A percentile compares a stretch with the other conserved stretches of the same genome.
These are phyloP conservation scores for Cavia aperea DNA, from an alignment of 2,113 vertebrate species.

Conservation along the genomic window DNA sequence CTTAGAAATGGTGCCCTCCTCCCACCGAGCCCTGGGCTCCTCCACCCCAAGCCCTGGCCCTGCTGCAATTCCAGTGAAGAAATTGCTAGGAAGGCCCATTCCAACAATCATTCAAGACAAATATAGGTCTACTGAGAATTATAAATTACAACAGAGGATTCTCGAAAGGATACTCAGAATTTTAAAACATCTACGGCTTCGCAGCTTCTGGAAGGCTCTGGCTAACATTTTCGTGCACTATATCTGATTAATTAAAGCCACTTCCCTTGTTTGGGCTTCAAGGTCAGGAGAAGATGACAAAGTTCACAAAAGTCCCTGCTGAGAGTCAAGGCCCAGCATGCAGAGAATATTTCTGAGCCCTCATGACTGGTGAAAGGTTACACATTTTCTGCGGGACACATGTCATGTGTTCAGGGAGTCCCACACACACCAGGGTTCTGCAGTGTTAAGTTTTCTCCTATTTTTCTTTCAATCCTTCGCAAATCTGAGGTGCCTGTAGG, in stretches of 20 bases:
- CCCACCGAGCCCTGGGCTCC: slow-evolving; percentile 15
- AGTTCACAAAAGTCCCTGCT: slow-evolving; percentile 68
- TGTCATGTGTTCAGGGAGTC: neutral
- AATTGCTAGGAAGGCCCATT: slow-evolving; percentile 79
- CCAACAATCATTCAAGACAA: slow-evolving; percentile 77
- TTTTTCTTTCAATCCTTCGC: slow-evolving; percentile 16
- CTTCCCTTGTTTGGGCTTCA: slow-evolving; percentile 60
- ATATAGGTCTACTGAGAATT: slow-evolving; percentile 77
- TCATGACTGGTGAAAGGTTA: slow-evolving; percentile 44
- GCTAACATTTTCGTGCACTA: slow-evolving; percentile 26
- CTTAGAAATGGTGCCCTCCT: slow-evolving; percentile 69
- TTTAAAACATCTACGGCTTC: slow-evolving; percentile 68
- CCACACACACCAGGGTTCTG: neutral
- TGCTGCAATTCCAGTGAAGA: slow-evolving; percentile 64
- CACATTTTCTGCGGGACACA: slow-evolving; percentile 54
- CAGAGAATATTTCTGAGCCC: slow-evolving; percentile 45
- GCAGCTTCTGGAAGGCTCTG: slow-evolving; percentile 57
- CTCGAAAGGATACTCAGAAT: slow-evolving; percentile 72
- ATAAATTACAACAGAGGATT: slow-evolving; percentile 77
- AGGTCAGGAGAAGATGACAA: slow-evolving; percentile 54
- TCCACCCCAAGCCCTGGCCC: neutral
- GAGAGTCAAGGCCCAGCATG: slow-evolving; percentile 54
- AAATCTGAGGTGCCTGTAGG: neutral
- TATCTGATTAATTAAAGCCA: slow-evolving; percentile 57
- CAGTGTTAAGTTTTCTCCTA: slow-evolving; percentile 29